These are phyloP conservation scores for Battus philenor DNA, from an alignment of 1,140 invertebrate species.

Conservation along the genomic window DNA sequence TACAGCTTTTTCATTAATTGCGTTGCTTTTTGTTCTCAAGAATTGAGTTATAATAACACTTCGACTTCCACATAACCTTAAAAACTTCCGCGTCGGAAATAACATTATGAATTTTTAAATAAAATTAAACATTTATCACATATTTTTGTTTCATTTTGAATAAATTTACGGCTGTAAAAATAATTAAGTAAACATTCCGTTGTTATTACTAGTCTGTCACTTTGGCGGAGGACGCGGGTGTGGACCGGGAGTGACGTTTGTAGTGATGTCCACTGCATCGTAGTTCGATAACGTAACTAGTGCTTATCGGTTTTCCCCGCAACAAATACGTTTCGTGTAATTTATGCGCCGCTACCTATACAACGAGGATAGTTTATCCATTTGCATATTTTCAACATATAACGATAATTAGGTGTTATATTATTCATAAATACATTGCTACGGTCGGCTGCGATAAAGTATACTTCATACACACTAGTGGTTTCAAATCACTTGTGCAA, in stretches of 20 bases:
- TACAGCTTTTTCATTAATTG: conserved; percentile 18
- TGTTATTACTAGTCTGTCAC: background rate
- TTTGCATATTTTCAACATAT: conserved; percentile 15
- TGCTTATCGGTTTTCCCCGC: conserved; percentile 5
- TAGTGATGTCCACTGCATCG: conserved; percentile 9
- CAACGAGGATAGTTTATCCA: conserved; percentile 1
- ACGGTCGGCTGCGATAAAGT: conserved; percentile 4
- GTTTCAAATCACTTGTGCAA: conserved; percentile 41
- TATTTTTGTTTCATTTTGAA: background rate
- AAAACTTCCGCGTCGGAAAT: conserved; percentile 30
- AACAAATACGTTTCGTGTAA: background rate
- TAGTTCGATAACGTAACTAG: background rate
- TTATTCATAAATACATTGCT: conserved; percentile 10
- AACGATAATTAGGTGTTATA: conserved; percentile 13
- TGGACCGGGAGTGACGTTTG: background rate
- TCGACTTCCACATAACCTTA: conserved; percentile 36
- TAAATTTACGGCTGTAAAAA: background rate
- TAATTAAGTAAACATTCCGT: background rate
- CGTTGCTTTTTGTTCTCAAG: conserved; percentile 18
- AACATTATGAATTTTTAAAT: conserved; percentile 21
- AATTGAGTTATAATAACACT: conserved; percentile 35
- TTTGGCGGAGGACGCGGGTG: background rate
- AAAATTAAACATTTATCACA: conserved; percentile 1
- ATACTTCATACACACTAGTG: conserved; percentile 1
- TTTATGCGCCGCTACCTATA: conserved; percentile 1